These are phyloP conservation scores for Suillia variegata DNA, from an alignment of 2,888 invertebrate genomes.

Conservation along the genomic window DNA sequence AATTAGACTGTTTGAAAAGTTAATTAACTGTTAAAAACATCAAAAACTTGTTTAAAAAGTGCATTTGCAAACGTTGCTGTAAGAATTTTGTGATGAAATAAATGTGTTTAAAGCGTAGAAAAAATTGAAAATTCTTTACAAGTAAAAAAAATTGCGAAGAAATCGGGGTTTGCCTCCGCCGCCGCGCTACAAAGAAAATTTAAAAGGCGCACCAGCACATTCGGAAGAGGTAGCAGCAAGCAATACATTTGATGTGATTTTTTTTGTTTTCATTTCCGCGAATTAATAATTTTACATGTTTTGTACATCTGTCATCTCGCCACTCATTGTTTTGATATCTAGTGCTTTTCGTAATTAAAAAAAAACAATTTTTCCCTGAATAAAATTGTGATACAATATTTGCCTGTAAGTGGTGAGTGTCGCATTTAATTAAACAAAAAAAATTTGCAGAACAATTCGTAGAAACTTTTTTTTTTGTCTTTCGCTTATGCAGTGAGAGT, in stretches of 20 bases:
- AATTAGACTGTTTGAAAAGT: conserved; percentile 42
- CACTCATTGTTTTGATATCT: neutral
- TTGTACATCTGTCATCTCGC: neutral
- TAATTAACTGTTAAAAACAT: conserved; percentile 21
- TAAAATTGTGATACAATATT: conserved; percentile 5
- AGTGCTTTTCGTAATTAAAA: neutral
- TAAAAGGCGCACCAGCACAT: conserved; percentile 21
- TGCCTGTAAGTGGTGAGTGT: conserved; percentile 12
- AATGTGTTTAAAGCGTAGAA: conserved; percentile 31
- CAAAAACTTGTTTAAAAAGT: conserved; percentile 21
- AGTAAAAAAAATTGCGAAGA: conserved; percentile 43
- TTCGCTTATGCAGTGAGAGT: neutral
- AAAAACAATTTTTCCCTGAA: no score
- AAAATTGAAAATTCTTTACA: conserved; percentile 33
- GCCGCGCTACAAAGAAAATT: conserved; percentile 41
- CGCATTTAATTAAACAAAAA: neutral
- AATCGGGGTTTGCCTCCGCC: conserved; percentile 29
- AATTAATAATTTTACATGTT: conserved; percentile 12
- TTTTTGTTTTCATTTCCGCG: conserved; percentile 5
- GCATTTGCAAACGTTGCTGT: conserved; percentile 2
- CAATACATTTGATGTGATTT: conserved; percentile 31
- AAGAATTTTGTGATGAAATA: conserved; percentile 4
- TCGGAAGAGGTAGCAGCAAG: conserved; percentile 13
- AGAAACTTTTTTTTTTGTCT: neutral
- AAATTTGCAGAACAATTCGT: neutral